Evolutionary conservation across 2,113 vertebrate species (phyloP).

Genomic region (Pomatorhinus ruficollis): DNA sequence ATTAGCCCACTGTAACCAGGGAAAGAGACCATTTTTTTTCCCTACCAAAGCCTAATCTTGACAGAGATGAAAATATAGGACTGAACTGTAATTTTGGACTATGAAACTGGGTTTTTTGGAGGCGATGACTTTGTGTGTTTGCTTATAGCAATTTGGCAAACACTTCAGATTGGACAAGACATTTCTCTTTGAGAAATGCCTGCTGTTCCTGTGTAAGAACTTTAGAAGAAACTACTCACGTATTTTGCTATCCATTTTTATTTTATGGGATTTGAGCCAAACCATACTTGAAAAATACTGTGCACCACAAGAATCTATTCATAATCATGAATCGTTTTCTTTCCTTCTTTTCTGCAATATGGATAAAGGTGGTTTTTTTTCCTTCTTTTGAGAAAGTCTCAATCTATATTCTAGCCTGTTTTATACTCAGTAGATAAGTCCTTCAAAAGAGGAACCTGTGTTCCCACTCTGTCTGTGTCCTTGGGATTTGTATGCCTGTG

Average conservation of each 20-base stretch:
- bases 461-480: background rate
- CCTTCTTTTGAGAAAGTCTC: background rate
- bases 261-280: slow-evolving; percentile 13
- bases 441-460: background rate
- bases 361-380: background rate
- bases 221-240: slow-evolving; percentile 21
- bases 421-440: background rate
- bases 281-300: slow-evolving; percentile 22
- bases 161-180: background rate
- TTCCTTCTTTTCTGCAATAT: background rate
- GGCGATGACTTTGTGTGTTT: background rate
- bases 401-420: background rate
- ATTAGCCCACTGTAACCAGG: background rate
- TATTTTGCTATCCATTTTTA: slow-evolving; percentile 29
- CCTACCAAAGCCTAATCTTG: background rate
- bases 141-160: background rate
- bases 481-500: background rate
- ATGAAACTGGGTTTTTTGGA: background rate
- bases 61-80: background rate
- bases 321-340: background rate
- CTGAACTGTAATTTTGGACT: background rate
- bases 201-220: slow-evolving; percentile 6
- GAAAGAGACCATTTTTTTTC: background rate
- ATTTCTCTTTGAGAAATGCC: slow-evolving; percentile 18
- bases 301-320: background rate